Conservation (phyloP, 2,797 vertebrate genomes). For the Selene dorsalis region DNA sequence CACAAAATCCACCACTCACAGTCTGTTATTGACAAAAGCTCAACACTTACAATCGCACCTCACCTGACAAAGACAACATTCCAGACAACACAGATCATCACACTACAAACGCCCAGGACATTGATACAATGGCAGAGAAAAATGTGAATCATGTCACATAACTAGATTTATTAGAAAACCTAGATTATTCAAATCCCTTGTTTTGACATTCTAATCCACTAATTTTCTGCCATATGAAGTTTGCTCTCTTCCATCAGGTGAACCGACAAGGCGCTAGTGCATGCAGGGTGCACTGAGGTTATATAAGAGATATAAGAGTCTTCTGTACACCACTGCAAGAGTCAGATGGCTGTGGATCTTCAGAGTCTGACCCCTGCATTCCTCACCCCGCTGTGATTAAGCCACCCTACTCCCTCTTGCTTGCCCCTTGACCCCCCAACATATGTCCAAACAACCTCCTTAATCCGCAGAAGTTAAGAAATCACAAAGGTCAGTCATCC, state of each 20-base stretch:
- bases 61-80: conserved; percentile 43
- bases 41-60: conserved; percentile 42
- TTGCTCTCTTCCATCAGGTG: conserved; percentile 24
- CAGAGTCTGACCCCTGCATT: conserved; percentile 77
- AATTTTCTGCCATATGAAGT: neutral
- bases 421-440: conserved; percentile 72
- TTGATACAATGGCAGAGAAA: conserved; percentile 14
- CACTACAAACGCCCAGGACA: conserved; percentile 23
- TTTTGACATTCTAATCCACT: neutral
- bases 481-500: conserved; percentile 53
- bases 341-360: conserved; percentile 46
- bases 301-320: conserved; percentile 43
- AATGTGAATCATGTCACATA: conserved; percentile 29
- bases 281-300: conserved; percentile 21
- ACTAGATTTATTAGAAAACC: conserved; percentile 12
- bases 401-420: conserved; percentile 55
- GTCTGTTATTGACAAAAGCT: conserved; percentile 42
- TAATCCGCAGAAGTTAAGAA: conserved; percentile 65
- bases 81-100: conserved; percentile 35
- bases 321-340: conserved; percentile 26
- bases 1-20: conserved; percentile 39
- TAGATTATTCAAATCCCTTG: neutral
- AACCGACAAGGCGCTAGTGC: conserved; percentile 15
- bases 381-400: conserved; percentile 74
- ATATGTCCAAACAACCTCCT: conserved; percentile 80